Percentiles rank a stretch among this genome's conserved stretches.
These are phyloP conservation scores for Dendrocincla fuliginosa DNA, from an alignment of 2,797 vertebrate genomes.

Conservation along the genomic window DNA sequence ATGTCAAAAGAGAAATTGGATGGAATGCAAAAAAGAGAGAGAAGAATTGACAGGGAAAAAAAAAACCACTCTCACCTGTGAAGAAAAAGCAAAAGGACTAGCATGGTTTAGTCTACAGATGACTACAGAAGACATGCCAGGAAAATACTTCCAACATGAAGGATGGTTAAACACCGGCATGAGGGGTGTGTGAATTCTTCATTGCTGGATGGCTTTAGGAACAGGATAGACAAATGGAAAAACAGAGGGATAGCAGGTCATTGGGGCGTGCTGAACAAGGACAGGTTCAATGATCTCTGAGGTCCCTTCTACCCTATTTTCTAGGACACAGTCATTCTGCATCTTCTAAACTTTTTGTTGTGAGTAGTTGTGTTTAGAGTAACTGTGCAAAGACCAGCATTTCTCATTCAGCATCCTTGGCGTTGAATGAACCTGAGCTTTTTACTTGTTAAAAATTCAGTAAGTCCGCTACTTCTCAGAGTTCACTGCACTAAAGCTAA, in stretches of 20 bases:
- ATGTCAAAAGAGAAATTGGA: background rate
- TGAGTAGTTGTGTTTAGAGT: background rate
- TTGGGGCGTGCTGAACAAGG: background rate
- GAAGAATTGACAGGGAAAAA: background rate
- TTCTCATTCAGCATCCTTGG: slow-evolving; percentile 34
- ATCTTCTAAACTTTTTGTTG: background rate
- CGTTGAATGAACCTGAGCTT: slow-evolving; percentile 46
- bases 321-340: background rate
- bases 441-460: slow-evolving; percentile 49
- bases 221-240: background rate
- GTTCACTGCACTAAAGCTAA: slow-evolving; percentile 56
- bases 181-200: background rate
- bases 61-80: background rate
- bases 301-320: background rate
- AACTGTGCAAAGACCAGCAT: background rate
- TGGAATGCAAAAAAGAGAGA: background rate
- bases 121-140: background rate
- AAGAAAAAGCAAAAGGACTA: background rate
- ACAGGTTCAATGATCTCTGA: background rate
- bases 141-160: background rate
- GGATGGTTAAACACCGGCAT: background rate
- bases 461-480: background rate
- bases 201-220: background rate
- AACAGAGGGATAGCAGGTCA: background rate
- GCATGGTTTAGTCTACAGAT: background rate